A percentile compares a stretch with the other conserved stretches of the same genome.
These are phyloP conservation scores for Tachina lurida DNA, from an alignment of 2,888 invertebrate species.

Conservation along the genomic window DNA sequence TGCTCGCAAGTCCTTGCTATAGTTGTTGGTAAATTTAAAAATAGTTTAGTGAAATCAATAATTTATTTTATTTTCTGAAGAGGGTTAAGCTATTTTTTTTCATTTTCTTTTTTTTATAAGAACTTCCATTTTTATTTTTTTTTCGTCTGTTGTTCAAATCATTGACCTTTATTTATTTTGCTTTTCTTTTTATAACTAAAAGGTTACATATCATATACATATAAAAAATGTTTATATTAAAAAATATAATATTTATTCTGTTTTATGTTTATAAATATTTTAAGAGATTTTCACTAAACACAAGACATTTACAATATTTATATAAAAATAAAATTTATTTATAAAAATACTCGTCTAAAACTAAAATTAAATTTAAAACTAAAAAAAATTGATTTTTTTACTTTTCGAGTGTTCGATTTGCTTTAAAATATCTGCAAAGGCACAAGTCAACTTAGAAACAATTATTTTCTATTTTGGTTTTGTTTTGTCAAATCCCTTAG, in stretches of 20 bases:
- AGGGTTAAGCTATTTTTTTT: constrained; percentile 20
- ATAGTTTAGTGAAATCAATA: constrained; percentile 35
- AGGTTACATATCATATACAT: constrained; percentile 55
- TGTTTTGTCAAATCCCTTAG: constrained; percentile 30
- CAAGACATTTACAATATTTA: constrained; percentile 61
- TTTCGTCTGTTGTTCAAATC: constrained; percentile 73
- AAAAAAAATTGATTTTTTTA: constrained; percentile 60
- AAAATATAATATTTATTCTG: constrained; percentile 46
- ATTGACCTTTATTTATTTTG: constrained; percentile 81
- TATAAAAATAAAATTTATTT: constrained; percentile 34
- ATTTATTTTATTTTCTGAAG: constrained; percentile 14
- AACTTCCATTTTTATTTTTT: constrained; percentile 31
- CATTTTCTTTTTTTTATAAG: constrained; percentile 26
- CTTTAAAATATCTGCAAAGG: constrained; percentile 78
- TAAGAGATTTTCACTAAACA: constrained; percentile 58
- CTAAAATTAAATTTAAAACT: constrained; percentile 49
- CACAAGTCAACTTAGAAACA: constrained; percentile 83
- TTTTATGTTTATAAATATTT: constrained; percentile 59
- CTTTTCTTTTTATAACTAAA: constrained; percentile 67
- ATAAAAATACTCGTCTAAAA: constrained; percentile 58
- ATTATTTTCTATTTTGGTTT: constrained; percentile 70
- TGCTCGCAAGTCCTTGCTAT: neutral
- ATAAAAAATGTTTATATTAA: constrained; percentile 38
- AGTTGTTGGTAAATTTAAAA: constrained; percentile 10
- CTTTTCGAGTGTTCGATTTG: constrained; percentile 18